phyloP scores from a whole-genome alignment of 2,888 invertebrate species.

The Limnephilus rhombicus region DNA sequence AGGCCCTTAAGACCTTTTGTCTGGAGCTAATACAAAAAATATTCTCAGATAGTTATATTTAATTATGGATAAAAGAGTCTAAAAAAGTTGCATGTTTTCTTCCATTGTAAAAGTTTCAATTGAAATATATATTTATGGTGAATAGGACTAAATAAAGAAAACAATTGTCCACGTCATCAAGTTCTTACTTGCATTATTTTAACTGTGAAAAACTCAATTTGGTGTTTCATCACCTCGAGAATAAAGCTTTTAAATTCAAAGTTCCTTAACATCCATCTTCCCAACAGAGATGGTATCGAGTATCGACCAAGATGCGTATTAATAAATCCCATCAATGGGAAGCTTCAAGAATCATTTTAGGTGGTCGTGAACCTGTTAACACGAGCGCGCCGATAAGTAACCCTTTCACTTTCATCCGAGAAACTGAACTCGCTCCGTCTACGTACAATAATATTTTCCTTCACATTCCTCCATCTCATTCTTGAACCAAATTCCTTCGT shows the following conservation, averaged over 20 bases:
- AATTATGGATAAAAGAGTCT: too few species aligned
- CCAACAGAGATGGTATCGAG: neutral
- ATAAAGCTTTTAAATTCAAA: neutral
- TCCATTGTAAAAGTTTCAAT: too few species aligned
- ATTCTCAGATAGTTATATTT: too few species aligned
- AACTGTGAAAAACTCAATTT: neutral
- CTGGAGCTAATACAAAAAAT: too few species aligned
- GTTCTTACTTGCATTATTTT: neutral
- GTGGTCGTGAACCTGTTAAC: conserved; percentile 1
- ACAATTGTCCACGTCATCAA: neutral
- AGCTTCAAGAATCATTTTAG: neutral
- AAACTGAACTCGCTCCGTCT: neutral
- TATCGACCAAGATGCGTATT: neutral
- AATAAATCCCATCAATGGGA: conserved; percentile 1
- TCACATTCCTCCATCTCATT: neutral
- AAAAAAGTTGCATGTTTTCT: too few species aligned
- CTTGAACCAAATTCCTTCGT: neutral
- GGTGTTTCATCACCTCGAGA: neutral
- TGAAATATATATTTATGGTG: too few species aligned
- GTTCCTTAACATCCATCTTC: neutral
- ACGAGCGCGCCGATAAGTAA: neutral
- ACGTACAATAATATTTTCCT: neutral
- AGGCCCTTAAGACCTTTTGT: too few species aligned
- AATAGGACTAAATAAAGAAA: neutral
- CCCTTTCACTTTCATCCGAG: neutral